Percentiles rank a stretch among this genome's conserved stretches.
These are phyloP conservation scores for Pterobdella sp. DNA, from an alignment of 2,888 invertebrate species.

Conservation along the genomic window DNA sequence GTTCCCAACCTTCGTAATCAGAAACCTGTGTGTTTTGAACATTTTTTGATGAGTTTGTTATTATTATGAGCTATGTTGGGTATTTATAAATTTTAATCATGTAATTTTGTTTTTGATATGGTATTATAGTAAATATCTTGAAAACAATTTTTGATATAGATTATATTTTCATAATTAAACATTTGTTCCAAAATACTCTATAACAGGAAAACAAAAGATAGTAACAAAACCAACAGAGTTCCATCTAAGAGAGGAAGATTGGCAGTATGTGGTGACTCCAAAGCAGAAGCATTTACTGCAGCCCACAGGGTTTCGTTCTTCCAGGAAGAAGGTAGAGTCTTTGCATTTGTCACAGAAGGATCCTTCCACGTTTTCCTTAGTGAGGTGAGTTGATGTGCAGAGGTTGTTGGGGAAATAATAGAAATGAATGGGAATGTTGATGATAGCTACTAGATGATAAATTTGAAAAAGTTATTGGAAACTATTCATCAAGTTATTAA, in stretches of 20 bases:
- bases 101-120: too few relatives aligned
- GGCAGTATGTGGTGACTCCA: conserved; percentile 80
- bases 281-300: conserved; percentile 97
- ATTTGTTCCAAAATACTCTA: neutral
- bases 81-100: too few relatives aligned
- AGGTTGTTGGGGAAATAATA: too few relatives aligned
- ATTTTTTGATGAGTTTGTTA: conserved; percentile 44
- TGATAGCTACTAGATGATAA: too few relatives aligned
- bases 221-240: neutral
- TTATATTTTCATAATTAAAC: neutral
- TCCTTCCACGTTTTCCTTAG: conserved; percentile 60
- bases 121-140: too few relatives aligned
- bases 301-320: conserved; percentile 74
- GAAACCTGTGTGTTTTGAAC: conserved; percentile 52
- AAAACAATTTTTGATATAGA: neutral
- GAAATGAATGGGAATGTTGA: too few relatives aligned
- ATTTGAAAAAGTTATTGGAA: too few relatives aligned
- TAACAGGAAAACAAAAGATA: too few relatives aligned
- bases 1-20: conserved; percentile 62
- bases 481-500: too few relatives aligned
- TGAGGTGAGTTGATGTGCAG: too few relatives aligned
- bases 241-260: conserved; percentile 58
- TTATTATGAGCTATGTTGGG: too few relatives aligned
- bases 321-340: conserved; percentile 82
- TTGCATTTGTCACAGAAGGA: conserved; percentile 75